Evolutionary conservation across 1,140 invertebrate species (phyloP).

Genomic region (Gonioctena quinquepunctata): DNA sequence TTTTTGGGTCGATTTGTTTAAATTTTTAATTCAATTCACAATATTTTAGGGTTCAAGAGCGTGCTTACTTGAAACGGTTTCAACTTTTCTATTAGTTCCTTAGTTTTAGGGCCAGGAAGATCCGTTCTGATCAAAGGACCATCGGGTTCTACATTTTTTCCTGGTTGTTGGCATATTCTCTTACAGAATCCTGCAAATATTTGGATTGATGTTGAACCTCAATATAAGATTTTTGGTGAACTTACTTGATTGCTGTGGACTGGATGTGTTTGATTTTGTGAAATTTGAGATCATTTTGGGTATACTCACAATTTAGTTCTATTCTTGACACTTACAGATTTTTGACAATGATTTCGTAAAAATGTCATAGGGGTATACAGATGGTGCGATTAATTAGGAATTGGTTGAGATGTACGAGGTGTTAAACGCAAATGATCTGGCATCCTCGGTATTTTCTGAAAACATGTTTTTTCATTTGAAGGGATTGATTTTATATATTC

Average conservation of each 20-base stretch:
- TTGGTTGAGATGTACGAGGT: too few species aligned
- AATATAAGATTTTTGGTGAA: background rate
- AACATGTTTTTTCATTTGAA: too few species aligned
- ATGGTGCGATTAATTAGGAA: background rate
- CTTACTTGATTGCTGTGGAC: background rate
- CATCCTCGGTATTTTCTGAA: too few species aligned
- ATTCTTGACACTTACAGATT: background rate
- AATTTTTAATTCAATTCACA: too few species aligned
- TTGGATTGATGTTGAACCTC: background rate
- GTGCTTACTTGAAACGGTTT: slow-evolving; percentile 2
- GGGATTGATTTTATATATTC: background rate
- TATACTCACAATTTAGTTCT: background rate
- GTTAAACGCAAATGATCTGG: too few species aligned
- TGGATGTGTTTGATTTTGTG: background rate
- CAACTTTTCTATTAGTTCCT: slow-evolving; percentile 8
- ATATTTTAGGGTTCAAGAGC: too few species aligned
- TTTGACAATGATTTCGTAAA: background rate
- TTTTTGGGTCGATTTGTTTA: too few species aligned
- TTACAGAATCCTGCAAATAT: background rate
- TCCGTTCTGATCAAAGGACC: background rate
- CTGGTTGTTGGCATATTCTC: background rate
- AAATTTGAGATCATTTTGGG: background rate
- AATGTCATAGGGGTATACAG: background rate
- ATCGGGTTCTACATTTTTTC: background rate
- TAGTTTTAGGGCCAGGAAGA: background rate